A percentile compares a stretch with the other conserved stretches of the same genome.
phyloP scores from a whole-genome alignment of 2,797 vertebrate genomes.

The Carapus acus region DNA sequence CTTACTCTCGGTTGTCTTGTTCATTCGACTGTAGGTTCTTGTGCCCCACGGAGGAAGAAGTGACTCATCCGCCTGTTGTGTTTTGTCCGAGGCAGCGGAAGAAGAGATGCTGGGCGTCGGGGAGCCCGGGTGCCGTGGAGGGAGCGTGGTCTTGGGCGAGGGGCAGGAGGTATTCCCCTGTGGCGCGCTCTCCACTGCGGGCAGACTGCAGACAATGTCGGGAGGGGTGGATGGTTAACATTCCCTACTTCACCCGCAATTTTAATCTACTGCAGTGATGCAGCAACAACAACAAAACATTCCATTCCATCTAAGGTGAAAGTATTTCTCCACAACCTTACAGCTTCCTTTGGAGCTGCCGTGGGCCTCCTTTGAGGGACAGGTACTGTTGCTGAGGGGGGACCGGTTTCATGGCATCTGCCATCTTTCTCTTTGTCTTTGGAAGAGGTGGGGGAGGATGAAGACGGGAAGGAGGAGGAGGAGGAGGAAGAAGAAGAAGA shows the following conservation, averaged over 20 bases:
- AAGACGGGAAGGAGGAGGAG: too few species aligned
- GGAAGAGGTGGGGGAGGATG: constrained; percentile 38
- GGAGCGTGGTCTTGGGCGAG: constrained; percentile 36
- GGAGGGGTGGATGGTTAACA: constrained; percentile 1
- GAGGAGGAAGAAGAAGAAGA: too few species aligned
- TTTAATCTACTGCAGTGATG: neutral
- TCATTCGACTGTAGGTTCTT: constrained; percentile 65
- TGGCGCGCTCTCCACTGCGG: constrained; percentile 73
- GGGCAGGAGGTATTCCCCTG: constrained; percentile 65
- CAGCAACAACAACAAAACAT: neutral
- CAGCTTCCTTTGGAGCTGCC: constrained; percentile 73
- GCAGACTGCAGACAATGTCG: constrained; percentile 66
- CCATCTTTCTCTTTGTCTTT: constrained; percentile 45
- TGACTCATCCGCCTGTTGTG: constrained; percentile 25
- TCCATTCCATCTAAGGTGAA: neutral
- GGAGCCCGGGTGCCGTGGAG: constrained; percentile 55
- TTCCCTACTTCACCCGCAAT: neutral
- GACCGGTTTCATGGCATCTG: constrained; percentile 33
- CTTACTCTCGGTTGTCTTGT: constrained; percentile 80
- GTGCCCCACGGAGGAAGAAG: constrained; percentile 44
- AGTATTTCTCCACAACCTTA: constrained; percentile 68
- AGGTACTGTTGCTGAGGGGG: constrained; percentile 54
- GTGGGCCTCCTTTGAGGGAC: constrained; percentile 53
- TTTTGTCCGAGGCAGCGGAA: constrained; percentile 48
- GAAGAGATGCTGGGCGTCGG: constrained; percentile 43